Base-by-base conservation (phyloP, 1,140 invertebrate species). In the Brachionus manjavacas region DNA sequence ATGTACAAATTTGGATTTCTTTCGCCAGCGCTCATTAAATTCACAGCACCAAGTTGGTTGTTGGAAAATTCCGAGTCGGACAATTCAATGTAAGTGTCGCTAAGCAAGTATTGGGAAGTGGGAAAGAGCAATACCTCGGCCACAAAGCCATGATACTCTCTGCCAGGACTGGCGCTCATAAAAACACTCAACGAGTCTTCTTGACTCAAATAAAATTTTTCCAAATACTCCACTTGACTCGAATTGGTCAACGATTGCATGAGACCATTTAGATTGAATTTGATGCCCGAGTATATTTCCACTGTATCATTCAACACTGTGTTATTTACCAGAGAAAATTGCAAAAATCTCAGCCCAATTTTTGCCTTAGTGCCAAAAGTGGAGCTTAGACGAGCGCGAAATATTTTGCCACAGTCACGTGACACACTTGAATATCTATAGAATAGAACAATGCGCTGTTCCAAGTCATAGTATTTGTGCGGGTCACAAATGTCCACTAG, bases 361-460 rank as follows among this genome's bases (percentile, higher is more conserved):
- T 76, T 28, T 35, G 14, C 55, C 8, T 12, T 60, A 8, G 87
- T 86, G n/a, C 89, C 86, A 20, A 55, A 83, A 81, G 86, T 87
- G 43, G 84, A 78, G 31, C 72, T 85, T 16, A 85, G 84, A 64
- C 85, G 60, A 41, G 66, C 85, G 4, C 86, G 85, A 86, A 99
- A 97, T 86, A 99, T 96, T 90, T 99, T 99, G 0, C 99, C 94
- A 89, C 97, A 99, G 88, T 97, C 97, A 7, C 98, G 94, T 0
- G 95, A 94, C 89, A 93, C 93, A 86, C 97, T 97, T 85, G 97
- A 95, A 86, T 99, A 99, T 88, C 98, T 98, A 89, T 97, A 99
- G 88, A 97, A 99, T 1, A 99, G 86, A 3, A 99, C 88, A 4
- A 99, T 92, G 81, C 96, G 91, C 35, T 81, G 79, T 8, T 81